A percentile compares a stretch with the other conserved stretches of the same genome.
Evolutionary conservation across 2,797 vertebrate species (phyloP).

Genomic region (Pogoniulus pusillus): DNA sequence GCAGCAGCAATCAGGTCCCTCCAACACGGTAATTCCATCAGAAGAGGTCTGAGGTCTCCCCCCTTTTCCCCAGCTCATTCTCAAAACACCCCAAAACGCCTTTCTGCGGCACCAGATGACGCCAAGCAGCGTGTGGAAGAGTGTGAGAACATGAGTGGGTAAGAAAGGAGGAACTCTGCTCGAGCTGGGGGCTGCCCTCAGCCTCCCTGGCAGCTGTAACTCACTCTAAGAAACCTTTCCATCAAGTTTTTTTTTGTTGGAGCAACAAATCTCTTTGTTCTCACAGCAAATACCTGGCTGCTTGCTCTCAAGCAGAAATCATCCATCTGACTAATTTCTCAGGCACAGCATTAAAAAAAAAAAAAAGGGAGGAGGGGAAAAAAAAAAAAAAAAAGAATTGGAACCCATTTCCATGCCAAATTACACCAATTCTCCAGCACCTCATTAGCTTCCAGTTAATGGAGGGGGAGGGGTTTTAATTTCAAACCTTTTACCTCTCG

Average conservation of each 20-base stretch:
- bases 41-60: fast-evolving
- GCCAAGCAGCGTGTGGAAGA: background rate
- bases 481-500: constrained; percentile 11
- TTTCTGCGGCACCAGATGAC: background rate
- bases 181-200: background rate
- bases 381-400: background rate
- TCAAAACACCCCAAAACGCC: fast-evolving
- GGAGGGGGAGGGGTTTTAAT: constrained; percentile 11
- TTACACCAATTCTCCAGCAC: background rate
- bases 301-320: background rate
- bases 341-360: background rate
- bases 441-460: constrained; percentile 36
- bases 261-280: background rate
- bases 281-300: background rate
- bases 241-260: background rate
- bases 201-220: background rate
- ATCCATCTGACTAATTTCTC: background rate
- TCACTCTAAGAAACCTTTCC: background rate
- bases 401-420: constrained; percentile 9
- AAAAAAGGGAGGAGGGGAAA: background rate
- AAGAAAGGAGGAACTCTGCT: background rate
- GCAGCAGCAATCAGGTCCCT: background rate
- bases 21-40: background rate
- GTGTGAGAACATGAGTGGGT: fast-evolving
- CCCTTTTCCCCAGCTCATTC: too few species aligned